Percentiles rank a stretch among this genome's conserved stretches.
These are phyloP conservation scores for Theristicus caerulescens DNA, from an alignment of 2,113 vertebrate species.

Conservation along the genomic window DNA sequence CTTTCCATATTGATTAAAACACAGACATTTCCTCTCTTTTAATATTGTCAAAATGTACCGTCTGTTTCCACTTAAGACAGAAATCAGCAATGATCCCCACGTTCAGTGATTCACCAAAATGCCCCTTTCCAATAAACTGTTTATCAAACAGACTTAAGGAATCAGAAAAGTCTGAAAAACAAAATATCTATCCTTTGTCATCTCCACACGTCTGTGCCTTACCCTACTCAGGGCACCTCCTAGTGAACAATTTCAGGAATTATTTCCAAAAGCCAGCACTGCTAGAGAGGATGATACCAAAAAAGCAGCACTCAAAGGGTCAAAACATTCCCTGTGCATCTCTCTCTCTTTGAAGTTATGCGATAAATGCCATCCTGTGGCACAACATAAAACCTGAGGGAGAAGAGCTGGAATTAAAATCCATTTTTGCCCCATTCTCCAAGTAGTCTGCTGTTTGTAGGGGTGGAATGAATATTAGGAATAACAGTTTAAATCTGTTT, in stretches of 20 bases:
- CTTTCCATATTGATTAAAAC: not conserved
- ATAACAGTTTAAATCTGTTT: not conserved
- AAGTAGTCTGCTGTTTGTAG: not conserved
- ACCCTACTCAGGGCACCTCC: not conserved
- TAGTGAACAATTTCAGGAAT: not conserved
- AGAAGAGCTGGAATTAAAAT: not conserved
- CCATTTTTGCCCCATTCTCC: not conserved
- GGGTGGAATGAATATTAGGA: not conserved
- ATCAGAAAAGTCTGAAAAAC: not conserved
- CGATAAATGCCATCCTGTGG: not conserved
- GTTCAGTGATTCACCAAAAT: not conserved
- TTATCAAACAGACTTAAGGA: not conserved
- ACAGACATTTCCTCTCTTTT: not conserved
- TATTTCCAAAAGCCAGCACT: not conserved
- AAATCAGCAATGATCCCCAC: not conserved
- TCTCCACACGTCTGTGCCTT: not conserved
- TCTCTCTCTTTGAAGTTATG: not conserved
- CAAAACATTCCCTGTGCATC: fast-evolving
- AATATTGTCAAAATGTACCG: not conserved
- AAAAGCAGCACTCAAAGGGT: not conserved
- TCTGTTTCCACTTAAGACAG: not conserved
- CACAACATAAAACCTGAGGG: not conserved
- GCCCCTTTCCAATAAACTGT: not conserved
- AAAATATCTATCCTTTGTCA: not conserved
- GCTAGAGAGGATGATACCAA: not conserved